Evolutionary conservation across 2,797 vertebrate genomes (phyloP).

Genomic region (Philypnodon macrostomus): DNA sequence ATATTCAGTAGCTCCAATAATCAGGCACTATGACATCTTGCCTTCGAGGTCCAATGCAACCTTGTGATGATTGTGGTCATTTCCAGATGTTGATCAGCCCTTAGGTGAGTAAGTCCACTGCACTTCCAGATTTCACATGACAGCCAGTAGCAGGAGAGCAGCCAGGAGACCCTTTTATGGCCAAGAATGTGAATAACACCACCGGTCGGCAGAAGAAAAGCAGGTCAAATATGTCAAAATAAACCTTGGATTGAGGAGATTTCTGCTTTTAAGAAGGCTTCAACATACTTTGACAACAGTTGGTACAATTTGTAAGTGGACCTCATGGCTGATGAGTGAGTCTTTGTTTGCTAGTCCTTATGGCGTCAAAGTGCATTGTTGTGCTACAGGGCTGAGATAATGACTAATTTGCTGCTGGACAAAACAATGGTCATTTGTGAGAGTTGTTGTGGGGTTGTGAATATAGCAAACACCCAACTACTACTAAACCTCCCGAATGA

Average conservation of each 20-base stretch:
- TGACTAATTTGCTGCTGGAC: constrained; percentile 35
- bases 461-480: neutral
- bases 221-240: constrained; percentile 2
- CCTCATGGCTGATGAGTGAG: constrained; percentile 15
- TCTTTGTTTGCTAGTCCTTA: constrained; percentile 29
- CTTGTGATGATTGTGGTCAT: constrained; percentile 32
- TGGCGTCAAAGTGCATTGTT: constrained; percentile 49
- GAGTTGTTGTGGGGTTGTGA: constrained; percentile 20
- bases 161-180: constrained; percentile 39
- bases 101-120: constrained; percentile 22
- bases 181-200: constrained; percentile 55
- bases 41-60: constrained; percentile 6
- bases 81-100: constrained; percentile 17
- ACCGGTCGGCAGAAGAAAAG: constrained; percentile 15
- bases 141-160: constrained; percentile 20
- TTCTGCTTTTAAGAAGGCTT: too few species aligned
- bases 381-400: constrained; percentile 39
- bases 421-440: constrained; percentile 43
- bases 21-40: constrained; percentile 28
- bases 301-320: constrained; percentile 2
- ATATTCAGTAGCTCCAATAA: constrained; percentile 57
- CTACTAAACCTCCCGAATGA: too few species aligned
- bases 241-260: neutral
- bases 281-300: neutral
- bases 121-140: constrained; percentile 18